Evolutionary conservation across 2,797 vertebrate genomes (phyloP), one percentile per base, ranked within the genome.

Genomic region (Alectoris magna): DNA sequence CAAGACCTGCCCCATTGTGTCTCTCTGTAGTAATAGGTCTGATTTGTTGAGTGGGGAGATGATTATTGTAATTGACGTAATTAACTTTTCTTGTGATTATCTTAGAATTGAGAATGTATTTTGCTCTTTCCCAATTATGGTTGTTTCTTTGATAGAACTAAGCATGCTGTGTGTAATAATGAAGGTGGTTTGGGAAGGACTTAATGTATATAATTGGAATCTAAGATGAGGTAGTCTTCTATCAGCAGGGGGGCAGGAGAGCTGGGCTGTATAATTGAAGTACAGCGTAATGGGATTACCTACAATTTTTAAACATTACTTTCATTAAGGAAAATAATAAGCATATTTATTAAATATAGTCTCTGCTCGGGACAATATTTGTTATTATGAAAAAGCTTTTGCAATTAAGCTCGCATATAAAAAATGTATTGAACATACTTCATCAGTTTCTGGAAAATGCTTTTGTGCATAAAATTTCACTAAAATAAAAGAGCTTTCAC

Each of bases 21-120:
- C 83, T 87, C 81, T 90, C 70, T 78, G 49, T 89, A 62, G 66
- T 90, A 96, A 94, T 85, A 92, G 91, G 89, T 96, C 88, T 62
- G 91, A 94, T 94, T 94, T 96, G 70, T 96, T 96, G 94, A 95
- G 84, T 84, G 67, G 75, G 95, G 60, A 87, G 69, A 77, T 96
- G 95, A 96, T 96, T 95, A 90, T 97, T 97, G 97, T 97, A 97
- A 98, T 97, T 92, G 96, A 76, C 88, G 82, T 97, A 95, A 97
- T 98, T 98, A 97, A 96, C 86, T 90, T 95, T 93, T 91, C 87
- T 86, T 56, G 46, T 96, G 84, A 96, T 97, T 97, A 96, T 96
- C 76, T 96, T 31, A 38, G 53, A 59, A 94, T 97, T 71, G 67
- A 95, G 97, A 96, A 97, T 76, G 69, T 69, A 68, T 86, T 93